These are phyloP conservation scores for Caenorhabditis remanei DNA, from an alignment of 1,140 invertebrate genomes.

Conservation along the genomic window DNA sequence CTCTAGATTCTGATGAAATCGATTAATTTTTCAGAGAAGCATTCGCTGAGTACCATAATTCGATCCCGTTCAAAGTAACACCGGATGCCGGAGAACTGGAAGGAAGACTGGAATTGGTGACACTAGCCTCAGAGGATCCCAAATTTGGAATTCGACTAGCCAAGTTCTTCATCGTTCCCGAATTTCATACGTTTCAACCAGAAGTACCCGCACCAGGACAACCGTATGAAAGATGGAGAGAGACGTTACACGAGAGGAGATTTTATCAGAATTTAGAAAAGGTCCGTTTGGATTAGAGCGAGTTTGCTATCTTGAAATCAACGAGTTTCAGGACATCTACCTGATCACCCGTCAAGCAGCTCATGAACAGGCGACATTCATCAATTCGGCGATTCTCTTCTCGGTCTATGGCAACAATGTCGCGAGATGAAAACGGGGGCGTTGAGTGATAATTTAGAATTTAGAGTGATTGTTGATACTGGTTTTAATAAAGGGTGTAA, in stretches of 20 bases:
- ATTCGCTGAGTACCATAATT: neutral
- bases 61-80: neutral
- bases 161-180: constrained; percentile 19
- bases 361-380: neutral
- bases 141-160: neutral
- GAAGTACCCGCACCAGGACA: too few species aligned
- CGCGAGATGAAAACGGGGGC: too few species aligned
- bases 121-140: neutral
- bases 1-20: too few species aligned
- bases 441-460: too few species aligned
- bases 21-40: neutral
- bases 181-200: constrained; percentile 19
- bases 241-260: neutral
- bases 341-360: neutral
- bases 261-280: neutral
- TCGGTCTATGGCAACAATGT: constrained; percentile 1
- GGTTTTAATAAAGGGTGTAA: too few species aligned
- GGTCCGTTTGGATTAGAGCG: neutral
- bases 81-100: neutral
- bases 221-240: too few species aligned
- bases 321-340: constrained; percentile 29
- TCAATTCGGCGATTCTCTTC: neutral
- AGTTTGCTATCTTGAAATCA: too few species aligned
- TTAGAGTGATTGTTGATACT: too few species aligned
- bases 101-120: constrained; percentile 2